phyloP scores from a whole-genome alignment of 2,888 invertebrate genomes.

The Callyntrura guangdongensis region DNA sequence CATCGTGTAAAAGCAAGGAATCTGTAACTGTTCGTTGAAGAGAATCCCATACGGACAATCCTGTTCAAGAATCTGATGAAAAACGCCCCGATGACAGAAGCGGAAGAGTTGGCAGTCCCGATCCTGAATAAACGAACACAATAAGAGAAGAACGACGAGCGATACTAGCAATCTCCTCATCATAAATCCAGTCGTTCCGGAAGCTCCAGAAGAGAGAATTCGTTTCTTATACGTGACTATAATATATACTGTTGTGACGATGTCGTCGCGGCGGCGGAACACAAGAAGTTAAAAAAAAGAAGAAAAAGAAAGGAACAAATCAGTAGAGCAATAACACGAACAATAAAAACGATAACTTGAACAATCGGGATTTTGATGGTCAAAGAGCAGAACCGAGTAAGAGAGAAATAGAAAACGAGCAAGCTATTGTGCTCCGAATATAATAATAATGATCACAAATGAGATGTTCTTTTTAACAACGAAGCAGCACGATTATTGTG shows the following conservation, averaged over 20 bases:
- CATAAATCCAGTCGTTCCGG: slow-evolving; percentile 65
- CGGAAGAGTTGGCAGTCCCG: slow-evolving; percentile 70
- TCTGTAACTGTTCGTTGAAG: slow-evolving; percentile 74
- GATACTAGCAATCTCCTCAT: slow-evolving; percentile 35
- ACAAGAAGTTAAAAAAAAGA: slow-evolving; percentile 21
- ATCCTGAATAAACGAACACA: slow-evolving; percentile 42
- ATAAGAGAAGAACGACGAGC: neutral
- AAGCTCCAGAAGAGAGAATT: slow-evolving; percentile 46
- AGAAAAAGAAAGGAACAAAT: neutral
- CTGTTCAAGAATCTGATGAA: slow-evolving; percentile 72
- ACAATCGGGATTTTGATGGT: slow-evolving; percentile 57
- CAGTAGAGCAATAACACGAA: slow-evolving; percentile 46
- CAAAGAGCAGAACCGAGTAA: slow-evolving; percentile 69
- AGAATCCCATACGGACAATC: slow-evolving; percentile 76
- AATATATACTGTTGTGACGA: neutral
- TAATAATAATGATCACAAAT: slow-evolving; percentile 74
- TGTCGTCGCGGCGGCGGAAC: slow-evolving; percentile 23
- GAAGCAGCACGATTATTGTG: slow-evolving; percentile 49
- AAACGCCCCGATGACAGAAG: slow-evolving; percentile 77
- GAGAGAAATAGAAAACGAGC: neutral
- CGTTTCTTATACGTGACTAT: neutral
- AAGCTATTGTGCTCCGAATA: slow-evolving; percentile 43
- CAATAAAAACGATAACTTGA: slow-evolving; percentile 49
- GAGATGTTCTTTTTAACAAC: slow-evolving; percentile 63
- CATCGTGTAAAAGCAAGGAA: slow-evolving; percentile 74